Base-by-base conservation (phyloP, 1,140 invertebrate genomes). In the Hycleus cichorii region DNA sequence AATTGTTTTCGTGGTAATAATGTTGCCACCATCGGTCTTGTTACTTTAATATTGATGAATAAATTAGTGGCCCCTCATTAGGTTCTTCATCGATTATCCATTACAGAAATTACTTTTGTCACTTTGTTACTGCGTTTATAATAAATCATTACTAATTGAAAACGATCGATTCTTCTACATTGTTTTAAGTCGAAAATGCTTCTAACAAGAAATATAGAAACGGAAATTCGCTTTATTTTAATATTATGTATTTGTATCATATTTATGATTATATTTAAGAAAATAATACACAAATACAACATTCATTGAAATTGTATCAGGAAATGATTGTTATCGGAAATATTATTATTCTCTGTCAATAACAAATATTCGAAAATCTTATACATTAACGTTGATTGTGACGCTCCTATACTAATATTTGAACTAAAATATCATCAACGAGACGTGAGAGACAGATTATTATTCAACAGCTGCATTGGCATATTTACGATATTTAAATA, bases 371-470 rank as follows among this genome's bases (percentile, higher is more conserved):
- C 47, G 58, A 55, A 55, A 51, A 32, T 42, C 39, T 62, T 45
- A 58, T 49, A 53, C 47, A 59, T 49, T 43, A 54, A 54, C 51
- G 57, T 43, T 52, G 44, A 54, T 50, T 56, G 50, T 55, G 52
- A 45, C 27, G 32, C 26, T 47, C 62, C 55, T 61, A 54, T 54
- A 55, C 42, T 50, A 64, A 64, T 64, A 64, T 64, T 64, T 64
- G 55, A 44, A 8, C 11, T 59, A 39, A 59, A 32, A 59, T 64
- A 64, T 64, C 58, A 18, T 24, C 32, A 32, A 7, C n/a, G 39
- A 52, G 53, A 56, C 53, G 53, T 43, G 44, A 58, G 48, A 58
- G 2, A 32, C 32, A 32, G 32, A 32, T 32, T 32, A 32, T 52
- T 53, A 32, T 52, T 53, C 26, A 47, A 55, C 62, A 64, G 62